Evolutionary conservation across 2,888 invertebrate species (phyloP).

Genomic region (Lithodes maja): DNA sequence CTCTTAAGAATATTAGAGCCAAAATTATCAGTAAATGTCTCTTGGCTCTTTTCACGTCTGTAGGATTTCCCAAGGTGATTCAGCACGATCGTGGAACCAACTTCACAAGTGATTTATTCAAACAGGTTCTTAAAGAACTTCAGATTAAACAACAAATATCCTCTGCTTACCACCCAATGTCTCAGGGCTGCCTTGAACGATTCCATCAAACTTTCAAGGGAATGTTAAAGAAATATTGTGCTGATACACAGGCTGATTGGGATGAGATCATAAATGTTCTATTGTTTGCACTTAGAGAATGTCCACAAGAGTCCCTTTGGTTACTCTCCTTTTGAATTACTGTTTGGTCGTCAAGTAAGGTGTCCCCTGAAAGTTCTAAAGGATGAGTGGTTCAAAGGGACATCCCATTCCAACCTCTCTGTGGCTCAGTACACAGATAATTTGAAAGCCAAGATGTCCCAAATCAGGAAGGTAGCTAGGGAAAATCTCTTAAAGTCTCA

Average conservation of each 20-base stretch:
- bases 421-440: neutral
- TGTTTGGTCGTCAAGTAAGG: slow-evolving; percentile 20
- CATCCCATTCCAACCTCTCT: neutral
- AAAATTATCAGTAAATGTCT: neutral
- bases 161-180: slow-evolving; percentile 23
- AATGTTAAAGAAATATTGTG: neutral
- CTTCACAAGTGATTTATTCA: slow-evolving; percentile 27
- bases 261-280: neutral
- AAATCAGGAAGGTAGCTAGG: neutral
- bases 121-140: neutral
- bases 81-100: slow-evolving; percentile 35
- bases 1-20: slow-evolving; percentile 13
- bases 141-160: neutral
- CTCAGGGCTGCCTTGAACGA: slow-evolving; percentile 25
- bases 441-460: neutral
- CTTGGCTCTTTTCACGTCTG: neutral
- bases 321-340: slow-evolving; percentile 5
- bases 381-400: neutral
- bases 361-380: slow-evolving; percentile 12
- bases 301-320: slow-evolving; percentile 27
- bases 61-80: slow-evolving; percentile 17
- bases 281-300: slow-evolving; percentile 19
- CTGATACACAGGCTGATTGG: neutral
- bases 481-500: no score
- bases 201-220: slow-evolving; percentile 14